Evolutionary conservation across 2,113 vertebrate species (phyloP).

Genomic region (Conger conger): DNA sequence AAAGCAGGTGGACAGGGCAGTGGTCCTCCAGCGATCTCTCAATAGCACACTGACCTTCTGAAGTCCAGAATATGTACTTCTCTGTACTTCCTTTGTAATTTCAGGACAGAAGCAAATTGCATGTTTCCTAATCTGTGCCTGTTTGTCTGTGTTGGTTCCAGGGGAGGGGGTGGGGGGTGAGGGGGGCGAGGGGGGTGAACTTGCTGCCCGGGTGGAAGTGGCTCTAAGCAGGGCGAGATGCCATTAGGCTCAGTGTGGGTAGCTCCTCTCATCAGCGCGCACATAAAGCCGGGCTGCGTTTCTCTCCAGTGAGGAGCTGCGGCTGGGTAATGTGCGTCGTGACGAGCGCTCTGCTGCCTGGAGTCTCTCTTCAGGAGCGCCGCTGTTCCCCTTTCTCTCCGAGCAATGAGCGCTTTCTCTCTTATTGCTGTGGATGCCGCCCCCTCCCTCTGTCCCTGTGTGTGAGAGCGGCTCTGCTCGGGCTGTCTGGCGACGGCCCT

Average conservation of each 20-base stretch:
- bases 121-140: neutral
- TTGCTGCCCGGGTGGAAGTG: neutral
- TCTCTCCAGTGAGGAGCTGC: slow-evolving; percentile 29
- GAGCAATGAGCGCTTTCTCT: slow-evolving; percentile 30
- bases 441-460: neutral
- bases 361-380: slow-evolving; percentile 52
- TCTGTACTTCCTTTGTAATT: neutral
- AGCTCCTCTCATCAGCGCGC: neutral
- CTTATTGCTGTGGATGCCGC: neutral
- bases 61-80: neutral
- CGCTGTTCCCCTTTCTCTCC: slow-evolving; percentile 52
- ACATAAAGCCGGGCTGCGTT: neutral
- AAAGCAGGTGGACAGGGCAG: neutral
- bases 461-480: neutral
- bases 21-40: neutral
- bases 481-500: neutral
- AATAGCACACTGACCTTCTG: neutral
- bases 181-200: neutral
- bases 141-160: neutral
- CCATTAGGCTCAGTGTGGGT: slow-evolving; percentile 6
- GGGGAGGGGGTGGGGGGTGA: neutral
- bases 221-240: neutral
- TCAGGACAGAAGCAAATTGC: neutral
- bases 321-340: slow-evolving; percentile 40
- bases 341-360: slow-evolving; percentile 42